These are phyloP conservation scores for Zaprionus bogoriensis DNA, from an alignment of 2,888 invertebrate genomes.

Conservation along the genomic window DNA sequence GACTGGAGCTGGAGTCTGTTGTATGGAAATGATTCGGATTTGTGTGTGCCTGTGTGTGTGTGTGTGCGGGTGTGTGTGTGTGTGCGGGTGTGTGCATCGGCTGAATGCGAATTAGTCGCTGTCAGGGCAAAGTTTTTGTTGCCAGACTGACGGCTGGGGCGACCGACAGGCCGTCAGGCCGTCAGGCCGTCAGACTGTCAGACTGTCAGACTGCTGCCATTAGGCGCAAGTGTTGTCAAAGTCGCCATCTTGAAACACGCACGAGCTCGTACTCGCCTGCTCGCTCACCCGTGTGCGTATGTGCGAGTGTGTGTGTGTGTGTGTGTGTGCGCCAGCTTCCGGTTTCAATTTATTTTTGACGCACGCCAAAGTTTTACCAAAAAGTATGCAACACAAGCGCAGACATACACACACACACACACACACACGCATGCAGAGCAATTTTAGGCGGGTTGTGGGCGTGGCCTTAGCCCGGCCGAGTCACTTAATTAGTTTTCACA, in stretches of 20 bases:
- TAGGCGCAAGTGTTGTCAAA: constrained; percentile 70
- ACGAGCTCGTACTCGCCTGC: constrained; percentile 21
- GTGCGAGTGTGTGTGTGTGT: no score
- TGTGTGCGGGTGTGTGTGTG: neutral
- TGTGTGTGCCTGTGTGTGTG: neutral
- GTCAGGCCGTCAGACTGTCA: constrained; percentile 22
- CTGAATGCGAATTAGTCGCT: constrained; percentile 61
- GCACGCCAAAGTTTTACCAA: constrained; percentile 67
- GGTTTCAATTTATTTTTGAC: constrained; percentile 62
- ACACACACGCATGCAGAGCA: constrained; percentile 1
- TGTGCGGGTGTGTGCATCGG: constrained; percentile 31
- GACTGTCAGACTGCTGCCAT: constrained; percentile 59
- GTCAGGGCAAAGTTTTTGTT: constrained; percentile 54
- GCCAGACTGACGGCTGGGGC: neutral
- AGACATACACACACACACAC: constrained; percentile 12
- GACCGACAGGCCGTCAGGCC: neutral
- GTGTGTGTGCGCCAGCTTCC: constrained; percentile 36
- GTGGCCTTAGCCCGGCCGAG: constrained; percentile 20
- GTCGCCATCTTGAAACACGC: constrained; percentile 71
- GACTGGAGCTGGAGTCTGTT: neutral
- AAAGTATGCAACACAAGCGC: constrained; percentile 54
- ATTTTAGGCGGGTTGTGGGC: constrained; percentile 1
- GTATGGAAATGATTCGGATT: constrained; percentile 26
- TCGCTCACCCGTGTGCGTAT: neutral
- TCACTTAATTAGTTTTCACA: constrained; percentile 78